Base-by-base conservation (phyloP, 2,797 vertebrate species). In the Chaunax sp. region DNA sequence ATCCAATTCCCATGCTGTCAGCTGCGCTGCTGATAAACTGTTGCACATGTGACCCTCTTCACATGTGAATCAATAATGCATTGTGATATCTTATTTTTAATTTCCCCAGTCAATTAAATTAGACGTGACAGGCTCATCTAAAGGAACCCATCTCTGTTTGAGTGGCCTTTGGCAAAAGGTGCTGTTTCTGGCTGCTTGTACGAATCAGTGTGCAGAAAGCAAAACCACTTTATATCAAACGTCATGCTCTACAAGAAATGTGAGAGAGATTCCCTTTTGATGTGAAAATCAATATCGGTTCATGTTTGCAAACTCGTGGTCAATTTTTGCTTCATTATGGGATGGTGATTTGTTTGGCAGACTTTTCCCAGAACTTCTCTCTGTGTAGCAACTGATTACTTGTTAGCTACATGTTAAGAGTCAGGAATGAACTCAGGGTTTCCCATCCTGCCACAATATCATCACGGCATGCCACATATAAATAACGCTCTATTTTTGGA, bases 21-120 rank as follows among this genome's bases (percentile, higher is more conserved):
- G 56, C 49, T 1, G 28, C 59, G 55, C 43, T 26, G 53, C 78
- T 82, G 86, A 89, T 89, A 84, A 89, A 90, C 68, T 50, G 65
- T 4, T 6, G 52, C 72, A 84, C 78, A 79, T 64, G 77, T 75
- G 80, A 82, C 80, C 84, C 78, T 80, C 81, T 78, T 83, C 77
- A 85, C 81, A 76, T 69, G 67, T 23, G 68, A 86, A 90, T 89
- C 89, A 89, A 91, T 89, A 89, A 85, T 63, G 70, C 72, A 47
- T 77, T 77, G 73, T 64, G 71, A 83, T 89, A 84, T 87, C 89
- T 83, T 69, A 66, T 79, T 86, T 86, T 86, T 75, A 84, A 88
- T 91, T 82, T 84, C 72, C 63, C 40, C 69, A 81, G 74, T 83
- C 85, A 86, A 90, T 92, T 86, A 78, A 77, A 83, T 83, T 77